phyloP scores from a whole-genome alignment of 2,797 vertebrate genomes.

The Enteromius viviparus region DNA sequence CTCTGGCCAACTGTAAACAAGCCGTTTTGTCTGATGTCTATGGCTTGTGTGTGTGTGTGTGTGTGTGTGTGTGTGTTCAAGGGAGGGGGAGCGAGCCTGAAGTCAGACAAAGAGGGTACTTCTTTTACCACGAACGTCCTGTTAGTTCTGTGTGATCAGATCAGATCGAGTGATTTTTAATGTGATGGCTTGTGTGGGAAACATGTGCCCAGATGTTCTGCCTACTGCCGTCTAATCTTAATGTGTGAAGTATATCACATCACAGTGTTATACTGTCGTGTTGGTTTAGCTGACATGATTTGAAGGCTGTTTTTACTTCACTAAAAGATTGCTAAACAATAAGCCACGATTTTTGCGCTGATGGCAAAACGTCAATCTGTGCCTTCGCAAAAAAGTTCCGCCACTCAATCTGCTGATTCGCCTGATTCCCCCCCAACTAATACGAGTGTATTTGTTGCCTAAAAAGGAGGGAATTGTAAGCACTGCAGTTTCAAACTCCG shows the following conservation, averaged over 20 bases:
- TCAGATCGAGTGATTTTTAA: constrained; percentile 65
- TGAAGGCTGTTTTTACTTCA: constrained; percentile 12
- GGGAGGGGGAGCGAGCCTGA: constrained; percentile 70
- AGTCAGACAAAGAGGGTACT: constrained; percentile 79
- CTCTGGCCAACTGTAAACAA: constrained; percentile 82
- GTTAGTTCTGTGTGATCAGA: constrained; percentile 72
- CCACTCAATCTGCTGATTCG: constrained; percentile 1
- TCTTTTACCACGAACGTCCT: constrained; percentile 77
- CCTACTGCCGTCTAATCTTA: constrained; percentile 1
- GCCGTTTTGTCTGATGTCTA: constrained; percentile 80
- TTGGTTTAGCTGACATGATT: constrained; percentile 5
- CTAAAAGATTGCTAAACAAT: not conserved
- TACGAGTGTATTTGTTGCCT: not conserved
- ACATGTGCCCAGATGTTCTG: constrained; percentile 40
- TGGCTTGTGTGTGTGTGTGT: constrained; percentile 79
- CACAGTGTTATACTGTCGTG: constrained; percentile 10
- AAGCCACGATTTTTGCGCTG: not conserved
- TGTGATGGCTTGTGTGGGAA: constrained; percentile 66
- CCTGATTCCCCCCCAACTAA: not conserved
- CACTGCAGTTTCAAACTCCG: not conserved
- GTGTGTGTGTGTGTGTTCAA: constrained; percentile 51
- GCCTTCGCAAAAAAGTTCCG: not conserved
- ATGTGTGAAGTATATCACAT: constrained; percentile 39
- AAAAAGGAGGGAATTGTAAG: not conserved
- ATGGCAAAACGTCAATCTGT: not conserved